phyloP scores from a whole-genome alignment of 2,797 vertebrate species.

The Tiaroga cobitis region DNA sequence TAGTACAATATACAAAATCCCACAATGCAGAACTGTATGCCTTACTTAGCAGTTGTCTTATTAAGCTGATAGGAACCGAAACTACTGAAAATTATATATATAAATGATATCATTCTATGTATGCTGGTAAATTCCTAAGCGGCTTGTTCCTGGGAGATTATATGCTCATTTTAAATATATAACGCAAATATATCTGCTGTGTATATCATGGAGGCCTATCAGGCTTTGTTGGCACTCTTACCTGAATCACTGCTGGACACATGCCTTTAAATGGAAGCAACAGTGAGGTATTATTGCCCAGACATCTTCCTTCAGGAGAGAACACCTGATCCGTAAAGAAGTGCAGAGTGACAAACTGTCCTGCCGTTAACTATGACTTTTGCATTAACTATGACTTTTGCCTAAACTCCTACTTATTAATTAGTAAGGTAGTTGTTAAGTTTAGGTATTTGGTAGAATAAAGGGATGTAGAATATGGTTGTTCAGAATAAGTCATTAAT shows the following conservation, averaged over 20 bases:
- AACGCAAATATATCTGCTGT: not conserved
- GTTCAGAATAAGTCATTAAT: too few relatives aligned
- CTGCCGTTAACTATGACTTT: not conserved
- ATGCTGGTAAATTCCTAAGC: not conserved
- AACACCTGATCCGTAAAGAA: not conserved
- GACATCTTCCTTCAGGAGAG: slow-evolving; percentile 12
- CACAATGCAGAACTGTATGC: not conserved
- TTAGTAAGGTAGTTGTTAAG: too few relatives aligned
- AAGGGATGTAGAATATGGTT: too few relatives aligned
- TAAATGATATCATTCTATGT: too few relatives aligned
- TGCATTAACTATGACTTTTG: too few relatives aligned
- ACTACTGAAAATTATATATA: not conserved
- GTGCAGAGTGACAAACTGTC: slow-evolving; percentile 17
- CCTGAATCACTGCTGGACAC: slow-evolving; percentile 13
- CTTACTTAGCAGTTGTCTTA: not conserved
- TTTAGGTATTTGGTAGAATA: too few relatives aligned
- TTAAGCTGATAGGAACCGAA: not conserved
- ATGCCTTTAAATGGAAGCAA: slow-evolving; percentile 13
- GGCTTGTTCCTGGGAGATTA: not conserved
- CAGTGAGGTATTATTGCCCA: not conserved
- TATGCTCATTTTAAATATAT: not conserved
- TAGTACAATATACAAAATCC: not conserved
- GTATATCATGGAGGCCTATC: not conserved
- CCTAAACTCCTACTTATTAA: too few relatives aligned
- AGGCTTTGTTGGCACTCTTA: not conserved